These are phyloP conservation scores for Craseonycteris thonglongyai DNA, from an alignment of 2,113 vertebrate genomes.

Conservation along the genomic window DNA sequence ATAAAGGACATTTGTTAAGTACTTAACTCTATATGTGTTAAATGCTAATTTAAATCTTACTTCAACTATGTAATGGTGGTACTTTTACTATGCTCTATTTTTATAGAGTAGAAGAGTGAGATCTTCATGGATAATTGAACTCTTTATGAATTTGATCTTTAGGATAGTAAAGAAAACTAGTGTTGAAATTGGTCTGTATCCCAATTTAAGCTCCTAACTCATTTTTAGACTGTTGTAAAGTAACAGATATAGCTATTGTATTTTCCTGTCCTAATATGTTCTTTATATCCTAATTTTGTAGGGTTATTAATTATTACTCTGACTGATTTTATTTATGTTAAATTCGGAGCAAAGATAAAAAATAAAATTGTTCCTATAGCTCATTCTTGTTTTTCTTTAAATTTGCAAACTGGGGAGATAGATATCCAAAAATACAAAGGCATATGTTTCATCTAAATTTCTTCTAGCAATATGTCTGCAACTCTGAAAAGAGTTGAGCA, in stretches of 20 bases:
- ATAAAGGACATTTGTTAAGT: background rate
- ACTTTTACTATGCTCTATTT: background rate
- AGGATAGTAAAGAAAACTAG: background rate
- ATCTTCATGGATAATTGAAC: background rate
- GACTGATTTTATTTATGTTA: slow-evolving; percentile 13
- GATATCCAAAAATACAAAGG: slow-evolving; percentile 37
- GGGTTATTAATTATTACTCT: background rate
- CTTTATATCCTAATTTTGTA: background rate
- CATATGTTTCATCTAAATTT: slow-evolving; percentile 37
- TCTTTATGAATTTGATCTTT: slow-evolving; percentile 15
- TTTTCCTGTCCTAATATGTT: background rate
- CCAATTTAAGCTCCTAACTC: background rate
- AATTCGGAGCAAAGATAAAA: slow-evolving; percentile 33
- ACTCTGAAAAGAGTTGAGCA: background rate
- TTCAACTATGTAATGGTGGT: background rate
- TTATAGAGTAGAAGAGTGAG: background rate
- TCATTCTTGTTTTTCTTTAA: slow-evolving; percentile 42
- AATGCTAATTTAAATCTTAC: background rate
- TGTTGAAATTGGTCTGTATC: background rate
- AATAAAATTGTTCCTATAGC: background rate
- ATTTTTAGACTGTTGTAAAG: background rate
- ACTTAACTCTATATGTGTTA: background rate
- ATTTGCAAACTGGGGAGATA: slow-evolving; percentile 11
- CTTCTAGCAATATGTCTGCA: slow-evolving; percentile 11
- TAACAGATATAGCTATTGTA: background rate